Conservation (phyloP, 92 coral and sea anemone genomes). For the Metridium senile region DNA sequence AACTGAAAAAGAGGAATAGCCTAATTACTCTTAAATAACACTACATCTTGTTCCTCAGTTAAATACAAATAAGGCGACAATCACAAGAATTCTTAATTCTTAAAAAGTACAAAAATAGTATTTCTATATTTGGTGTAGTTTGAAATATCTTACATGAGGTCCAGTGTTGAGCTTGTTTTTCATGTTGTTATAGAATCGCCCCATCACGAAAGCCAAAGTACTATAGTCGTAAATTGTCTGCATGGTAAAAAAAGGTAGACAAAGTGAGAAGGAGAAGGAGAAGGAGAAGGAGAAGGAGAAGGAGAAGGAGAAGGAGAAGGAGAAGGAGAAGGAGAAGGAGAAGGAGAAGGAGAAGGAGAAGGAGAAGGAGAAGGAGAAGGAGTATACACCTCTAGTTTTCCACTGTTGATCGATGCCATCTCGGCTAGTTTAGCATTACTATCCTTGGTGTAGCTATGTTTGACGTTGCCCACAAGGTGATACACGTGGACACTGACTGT, state of each 20-base stretch:
- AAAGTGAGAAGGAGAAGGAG: background rate
- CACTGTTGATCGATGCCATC: conserved; percentile 58
- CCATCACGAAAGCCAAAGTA: conserved; percentile 73
- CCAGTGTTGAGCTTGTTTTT: conserved; percentile 38
- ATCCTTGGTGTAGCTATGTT: conserved; percentile 24
- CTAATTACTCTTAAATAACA: too few relatives aligned
- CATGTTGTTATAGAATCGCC: conserved; percentile 75
- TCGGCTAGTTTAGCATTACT: conserved; percentile 48
- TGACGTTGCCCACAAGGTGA: conserved; percentile 48
- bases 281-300: background rate
- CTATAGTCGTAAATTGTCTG: conserved; percentile 71
- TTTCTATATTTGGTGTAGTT: too few relatives aligned
- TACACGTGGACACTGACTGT: conserved; percentile 67
- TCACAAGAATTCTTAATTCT: too few relatives aligned
- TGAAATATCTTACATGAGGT: conserved; percentile 59
- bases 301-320: background rate
- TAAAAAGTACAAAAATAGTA: too few relatives aligned
- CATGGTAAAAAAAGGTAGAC: background rate
- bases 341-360: background rate
- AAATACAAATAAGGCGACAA: too few relatives aligned
- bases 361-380: background rate
- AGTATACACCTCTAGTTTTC: conserved; percentile 64
- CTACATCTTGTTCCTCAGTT: too few relatives aligned
- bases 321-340: background rate
- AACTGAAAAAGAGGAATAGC: conserved; percentile 39